phyloP scores from a whole-genome alignment of 2,888 invertebrate species.

The Tolmerus cingulatus region DNA sequence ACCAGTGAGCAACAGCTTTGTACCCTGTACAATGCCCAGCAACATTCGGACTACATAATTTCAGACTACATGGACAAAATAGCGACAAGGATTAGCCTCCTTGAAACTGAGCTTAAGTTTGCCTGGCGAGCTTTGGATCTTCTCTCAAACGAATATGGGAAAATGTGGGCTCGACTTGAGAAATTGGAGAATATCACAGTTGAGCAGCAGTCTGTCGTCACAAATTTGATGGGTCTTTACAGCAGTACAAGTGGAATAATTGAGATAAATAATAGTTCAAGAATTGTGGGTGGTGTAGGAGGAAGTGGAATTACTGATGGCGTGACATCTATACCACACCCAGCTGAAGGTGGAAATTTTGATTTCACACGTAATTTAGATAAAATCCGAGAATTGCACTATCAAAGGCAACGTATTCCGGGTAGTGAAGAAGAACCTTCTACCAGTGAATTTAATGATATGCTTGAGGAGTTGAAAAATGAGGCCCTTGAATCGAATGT shows the following conservation, averaged over 20 bases:
- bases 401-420: conserved; percentile 14
- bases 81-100: conserved; percentile 83
- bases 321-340: background rate
- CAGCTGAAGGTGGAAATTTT: background rate
- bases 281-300: background rate
- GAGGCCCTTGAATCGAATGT: conserved; percentile 51
- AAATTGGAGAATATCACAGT: conserved; percentile 85
- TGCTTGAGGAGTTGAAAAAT: conserved; percentile 55
- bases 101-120: conserved; percentile 90
- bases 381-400: conserved; percentile 35
- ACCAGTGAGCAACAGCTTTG: conserved; percentile 59
- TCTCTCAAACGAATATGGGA: conserved; percentile 89
- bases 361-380: background rate
- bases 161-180: conserved; percentile 92
- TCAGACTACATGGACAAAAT: conserved; percentile 92
- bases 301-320: background rate
- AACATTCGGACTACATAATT: conserved; percentile 78
- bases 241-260: conserved; percentile 51
- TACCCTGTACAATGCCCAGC: conserved; percentile 62
- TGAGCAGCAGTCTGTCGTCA: conserved; percentile 90
- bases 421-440: conserved; percentile 39
- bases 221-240: conserved; percentile 73
- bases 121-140: conserved; percentile 92
- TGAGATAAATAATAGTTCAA: background rate
- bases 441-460: conserved; percentile 53